Base-by-base conservation (phyloP, 2,113 vertebrate species). In the Cyanocitta stelleri region DNA sequence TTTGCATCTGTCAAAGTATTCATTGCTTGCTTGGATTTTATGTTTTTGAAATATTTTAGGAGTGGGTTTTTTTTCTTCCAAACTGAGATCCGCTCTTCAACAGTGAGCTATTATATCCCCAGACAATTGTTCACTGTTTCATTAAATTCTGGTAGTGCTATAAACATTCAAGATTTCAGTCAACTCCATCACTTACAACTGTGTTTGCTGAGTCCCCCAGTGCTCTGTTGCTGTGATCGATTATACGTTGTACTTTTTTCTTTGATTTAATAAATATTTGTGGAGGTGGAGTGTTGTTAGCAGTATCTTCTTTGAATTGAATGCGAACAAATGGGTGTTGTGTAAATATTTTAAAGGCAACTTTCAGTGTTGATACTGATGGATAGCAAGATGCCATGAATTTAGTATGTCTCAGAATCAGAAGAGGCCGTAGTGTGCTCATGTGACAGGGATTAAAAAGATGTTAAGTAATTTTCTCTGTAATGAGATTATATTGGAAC, bases 291-390 rank as follows among this genome's bases (percentile, higher is more conserved):
- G 17, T 26, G 17, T 16, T 71, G 16, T 32, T 41, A n/a, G 21
- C 33, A 52, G 3, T n/a, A 33, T n/a, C 10, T 44, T 64, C 30
- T 75, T 82, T 68, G 44, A 86, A 23, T 13, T 41, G 19, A 48
- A 46, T 56, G 15, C 58, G 33, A 85, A 48, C 14, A 69, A 61
- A 24, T 29, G 41, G n/a, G 17, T 62, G 20, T 15, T 24, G 44
- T 41, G 73, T 63, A 68, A 79, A 68, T 49, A 52, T 56, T 89
- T 76, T 30, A 33, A 80, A 52, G 17, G 19, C 39, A 74, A 37
- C 3, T 43, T 81, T 30, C 13, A 20, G 0, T 48, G 30, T 39
- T 2, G 3, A 41, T 2, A 1, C 11, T 76, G 59, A 35, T 15
- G 33, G 46, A 13, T 33, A 73, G 72, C 9, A 39, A 72, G 58